Conservation (phyloP, 2,888 invertebrate species). For the Eupithecia exiguata region DNA sequence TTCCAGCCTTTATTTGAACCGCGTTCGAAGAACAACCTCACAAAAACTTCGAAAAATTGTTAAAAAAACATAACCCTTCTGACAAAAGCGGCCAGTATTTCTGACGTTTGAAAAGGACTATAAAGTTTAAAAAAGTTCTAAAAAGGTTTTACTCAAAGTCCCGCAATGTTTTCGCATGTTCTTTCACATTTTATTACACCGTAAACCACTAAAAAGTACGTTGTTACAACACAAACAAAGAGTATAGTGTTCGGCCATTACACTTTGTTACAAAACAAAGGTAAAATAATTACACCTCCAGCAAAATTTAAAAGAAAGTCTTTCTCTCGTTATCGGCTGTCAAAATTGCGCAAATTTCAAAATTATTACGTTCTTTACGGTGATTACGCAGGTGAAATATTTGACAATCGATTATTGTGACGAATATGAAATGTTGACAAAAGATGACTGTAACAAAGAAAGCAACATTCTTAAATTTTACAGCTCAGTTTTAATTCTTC, state of each 20-base stretch:
- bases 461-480: constrained; percentile 42
- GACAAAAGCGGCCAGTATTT: constrained; percentile 62
- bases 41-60: constrained; percentile 62
- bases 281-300: constrained; percentile 74
- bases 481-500: constrained; percentile 41
- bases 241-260: constrained; percentile 74
- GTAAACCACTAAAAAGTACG: constrained; percentile 81
- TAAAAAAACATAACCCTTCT: constrained; percentile 71
- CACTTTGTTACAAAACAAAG: constrained; percentile 69
- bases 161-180: constrained; percentile 82
- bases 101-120: constrained; percentile 34
- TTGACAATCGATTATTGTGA: constrained; percentile 44
- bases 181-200: constrained; percentile 73
- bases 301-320: constrained; percentile 69
- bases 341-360: constrained; percentile 65
- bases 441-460: constrained; percentile 47
- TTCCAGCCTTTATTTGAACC: constrained; percentile 69
- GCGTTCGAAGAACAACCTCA: constrained; percentile 77
- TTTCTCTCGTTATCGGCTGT: constrained; percentile 70
- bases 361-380: constrained; percentile 62
- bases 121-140: constrained; percentile 29
- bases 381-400: constrained; percentile 65
- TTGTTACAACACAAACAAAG: constrained; percentile 68
- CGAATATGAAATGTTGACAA: constrained; percentile 29
- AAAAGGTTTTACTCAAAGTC: constrained; percentile 49